Conservation (phyloP, 1,140 invertebrate species). For the Platyscapa corneri region DNA sequence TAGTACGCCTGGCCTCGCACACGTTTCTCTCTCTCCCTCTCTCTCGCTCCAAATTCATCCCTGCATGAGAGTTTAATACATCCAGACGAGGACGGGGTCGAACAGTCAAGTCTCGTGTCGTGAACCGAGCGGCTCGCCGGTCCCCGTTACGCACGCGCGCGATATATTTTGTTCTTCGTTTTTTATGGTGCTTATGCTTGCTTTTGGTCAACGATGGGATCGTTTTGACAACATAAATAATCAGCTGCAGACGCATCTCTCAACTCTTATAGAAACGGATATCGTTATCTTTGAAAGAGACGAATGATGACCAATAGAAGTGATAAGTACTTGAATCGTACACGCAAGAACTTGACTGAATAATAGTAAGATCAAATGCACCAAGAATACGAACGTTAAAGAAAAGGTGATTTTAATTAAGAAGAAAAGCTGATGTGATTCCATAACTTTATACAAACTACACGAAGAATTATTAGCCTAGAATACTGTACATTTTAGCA, state of each 20-base stretch:
- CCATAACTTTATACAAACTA: background rate
- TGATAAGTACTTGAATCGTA: background rate
- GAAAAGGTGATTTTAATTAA: background rate
- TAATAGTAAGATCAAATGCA: background rate
- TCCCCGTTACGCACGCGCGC: slow-evolving; percentile 10
- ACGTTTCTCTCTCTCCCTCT: background rate
- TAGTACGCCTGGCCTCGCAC: slow-evolving; percentile 53
- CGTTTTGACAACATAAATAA: background rate
- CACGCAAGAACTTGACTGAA: background rate
- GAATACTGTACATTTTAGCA: background rate
- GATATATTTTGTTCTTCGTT: background rate
- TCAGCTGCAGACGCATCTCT: background rate
- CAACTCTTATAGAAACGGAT: background rate
- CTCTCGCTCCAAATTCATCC: background rate
- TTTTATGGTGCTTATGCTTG: background rate
- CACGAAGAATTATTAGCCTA: background rate
- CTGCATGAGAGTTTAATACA: slow-evolving; percentile 7
- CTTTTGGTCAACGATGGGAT: background rate
- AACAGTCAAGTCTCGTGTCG: slow-evolving; percentile 49
- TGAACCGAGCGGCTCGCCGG: slow-evolving; percentile 49
- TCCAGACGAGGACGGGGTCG: background rate
- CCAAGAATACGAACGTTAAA: background rate
- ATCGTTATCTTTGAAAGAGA: too few species aligned
- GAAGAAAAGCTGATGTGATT: background rate
- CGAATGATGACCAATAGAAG: too few species aligned